These are phyloP conservation scores for Apamea monoglypha DNA, from an alignment of 2,888 invertebrate genomes.

Conservation along the genomic window DNA sequence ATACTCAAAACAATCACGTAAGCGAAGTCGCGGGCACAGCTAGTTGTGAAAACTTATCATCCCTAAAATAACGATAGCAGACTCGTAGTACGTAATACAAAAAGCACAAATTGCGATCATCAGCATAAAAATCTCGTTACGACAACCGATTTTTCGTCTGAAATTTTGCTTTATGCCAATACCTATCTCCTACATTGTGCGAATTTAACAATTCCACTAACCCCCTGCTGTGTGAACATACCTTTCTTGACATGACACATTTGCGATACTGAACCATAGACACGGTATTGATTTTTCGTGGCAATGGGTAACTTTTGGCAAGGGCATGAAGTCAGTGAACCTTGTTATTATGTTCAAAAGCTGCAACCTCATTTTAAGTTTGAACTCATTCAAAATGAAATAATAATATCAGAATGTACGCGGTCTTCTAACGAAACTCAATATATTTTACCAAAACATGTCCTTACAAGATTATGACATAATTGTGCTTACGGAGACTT, in stretches of 20 bases:
- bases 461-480: too few species aligned
- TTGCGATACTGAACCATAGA: conserved; percentile 50
- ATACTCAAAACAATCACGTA: neutral
- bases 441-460: too few species aligned
- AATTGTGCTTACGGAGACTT: too few species aligned
- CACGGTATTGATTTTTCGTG: conserved; percentile 58
- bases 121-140: conserved; percentile 16
- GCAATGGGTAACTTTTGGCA: conserved; percentile 55
- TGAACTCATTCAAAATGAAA: conserved; percentile 23
- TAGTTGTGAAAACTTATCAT: neutral
- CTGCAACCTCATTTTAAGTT: conserved; percentile 47
- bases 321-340: conserved; percentile 57
- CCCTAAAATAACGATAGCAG: neutral
- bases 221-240: conserved; percentile 5
- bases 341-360: conserved; percentile 37
- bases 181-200: neutral
- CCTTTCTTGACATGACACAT: conserved; percentile 33
- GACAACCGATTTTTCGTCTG: neutral
- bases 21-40: neutral
- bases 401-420: too few species aligned
- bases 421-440: too few species aligned
- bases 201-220: conserved; percentile 3
- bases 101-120: neutral
- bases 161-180: neutral
- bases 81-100: neutral